Percentiles rank a stretch among this genome's conserved stretches.
Conservation (phyloP, 1,140 invertebrate species). For the Drosophila serrata region DNA sequence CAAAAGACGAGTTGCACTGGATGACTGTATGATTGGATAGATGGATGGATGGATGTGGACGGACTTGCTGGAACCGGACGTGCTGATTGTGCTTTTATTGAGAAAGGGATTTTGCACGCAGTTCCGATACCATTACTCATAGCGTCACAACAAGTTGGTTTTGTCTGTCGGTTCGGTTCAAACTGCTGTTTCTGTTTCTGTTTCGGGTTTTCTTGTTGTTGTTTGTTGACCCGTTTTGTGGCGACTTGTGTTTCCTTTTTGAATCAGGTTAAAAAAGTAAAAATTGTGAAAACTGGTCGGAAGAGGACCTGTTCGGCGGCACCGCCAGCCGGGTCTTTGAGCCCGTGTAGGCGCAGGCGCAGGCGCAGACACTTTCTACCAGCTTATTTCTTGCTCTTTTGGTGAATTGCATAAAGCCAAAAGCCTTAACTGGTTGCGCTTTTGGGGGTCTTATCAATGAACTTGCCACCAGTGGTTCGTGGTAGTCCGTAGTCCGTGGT, state of each 20-base stretch:
- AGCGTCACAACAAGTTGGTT: slow-evolving; percentile 45
- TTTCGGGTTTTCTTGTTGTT: background rate
- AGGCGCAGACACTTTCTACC: slow-evolving; percentile 66
- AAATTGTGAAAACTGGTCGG: slow-evolving; percentile 70
- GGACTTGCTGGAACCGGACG: slow-evolving; percentile 41
- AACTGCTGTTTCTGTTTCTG: slow-evolving; percentile 10
- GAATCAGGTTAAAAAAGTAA: slow-evolving; percentile 75
- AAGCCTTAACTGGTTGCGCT: slow-evolving; percentile 53
- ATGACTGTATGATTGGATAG: slow-evolving; percentile 8
- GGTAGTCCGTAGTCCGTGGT: slow-evolving; percentile 30
- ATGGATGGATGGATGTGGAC: background rate
- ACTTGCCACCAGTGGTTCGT: slow-evolving; percentile 55
- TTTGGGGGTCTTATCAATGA: slow-evolving; percentile 72
- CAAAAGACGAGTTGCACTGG: slow-evolving; percentile 36
- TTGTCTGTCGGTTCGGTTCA: slow-evolving; percentile 6
- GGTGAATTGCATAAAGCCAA: slow-evolving; percentile 69
- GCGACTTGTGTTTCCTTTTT: slow-evolving; percentile 65
- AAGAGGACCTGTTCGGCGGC: slow-evolving; percentile 51
- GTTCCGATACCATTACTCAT: slow-evolving; percentile 75
- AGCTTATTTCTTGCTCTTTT: slow-evolving; percentile 37
- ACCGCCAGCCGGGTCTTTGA: slow-evolving; percentile 27
- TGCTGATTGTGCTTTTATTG: slow-evolving; percentile 51
- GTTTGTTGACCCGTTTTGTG: slow-evolving; percentile 54
- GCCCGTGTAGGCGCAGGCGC: slow-evolving; percentile 20
- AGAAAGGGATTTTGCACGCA: slow-evolving; percentile 66